These are phyloP conservation scores for Onychostruthus taczanowskii DNA, from an alignment of 2,113 vertebrate species.

Conservation along the genomic window DNA sequence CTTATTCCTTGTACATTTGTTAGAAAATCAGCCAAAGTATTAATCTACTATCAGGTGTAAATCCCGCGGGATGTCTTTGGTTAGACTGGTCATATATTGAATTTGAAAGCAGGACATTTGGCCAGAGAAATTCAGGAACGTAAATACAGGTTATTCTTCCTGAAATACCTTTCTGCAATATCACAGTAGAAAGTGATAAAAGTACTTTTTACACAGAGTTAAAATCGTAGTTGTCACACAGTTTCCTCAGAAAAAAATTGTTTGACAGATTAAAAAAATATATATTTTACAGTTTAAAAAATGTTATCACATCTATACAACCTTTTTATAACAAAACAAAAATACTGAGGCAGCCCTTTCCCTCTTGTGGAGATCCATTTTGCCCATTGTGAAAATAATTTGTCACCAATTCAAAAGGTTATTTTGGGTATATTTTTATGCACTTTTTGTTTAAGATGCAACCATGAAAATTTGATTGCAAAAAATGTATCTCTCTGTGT, in stretches of 20 bases:
- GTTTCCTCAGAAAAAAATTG: background rate
- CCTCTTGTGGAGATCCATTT: background rate
- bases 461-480: background rate
- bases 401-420: background rate
- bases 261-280: background rate
- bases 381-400: background rate
- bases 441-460: background rate
- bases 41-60: slow-evolving; percentile 6
- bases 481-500: background rate
- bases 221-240: background rate
- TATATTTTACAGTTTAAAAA: background rate
- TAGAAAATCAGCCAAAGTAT: slow-evolving; percentile 5
- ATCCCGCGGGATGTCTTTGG: background rate
- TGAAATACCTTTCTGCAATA: background rate
- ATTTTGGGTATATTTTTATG: background rate
- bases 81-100: background rate
- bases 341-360: background rate
- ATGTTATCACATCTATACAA: background rate
- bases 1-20: background rate
- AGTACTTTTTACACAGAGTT: background rate
- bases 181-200: background rate
- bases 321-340: background rate
- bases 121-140: background rate
- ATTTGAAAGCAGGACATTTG: slow-evolving; percentile 16
- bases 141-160: background rate